These are phyloP conservation scores for Spongilla lacustris DNA, from an alignment of 37 sponge, comb jelly and placozoan species.

Conservation along the genomic window DNA sequence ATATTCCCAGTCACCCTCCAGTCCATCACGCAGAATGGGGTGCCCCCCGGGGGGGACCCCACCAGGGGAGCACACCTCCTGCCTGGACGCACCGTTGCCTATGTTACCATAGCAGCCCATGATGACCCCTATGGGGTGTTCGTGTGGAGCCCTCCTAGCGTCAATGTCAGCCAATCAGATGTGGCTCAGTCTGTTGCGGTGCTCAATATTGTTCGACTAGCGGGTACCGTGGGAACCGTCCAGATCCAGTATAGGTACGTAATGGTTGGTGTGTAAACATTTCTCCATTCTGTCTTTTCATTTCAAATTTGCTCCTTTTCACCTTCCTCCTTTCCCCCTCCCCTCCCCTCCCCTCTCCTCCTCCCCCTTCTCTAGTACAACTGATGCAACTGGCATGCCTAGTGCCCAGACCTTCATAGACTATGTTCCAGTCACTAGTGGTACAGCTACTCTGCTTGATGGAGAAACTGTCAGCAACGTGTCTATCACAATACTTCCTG, in stretches of 20 bases:
- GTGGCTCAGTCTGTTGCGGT: conserved; percentile 36
- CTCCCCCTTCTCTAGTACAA: conserved; percentile 36
- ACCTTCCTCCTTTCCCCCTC: background rate
- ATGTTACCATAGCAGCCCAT: conserved; percentile 81
- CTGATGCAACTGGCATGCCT: background rate
- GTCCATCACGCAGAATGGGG: conserved; percentile 64
- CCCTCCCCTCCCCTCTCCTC: background rate
- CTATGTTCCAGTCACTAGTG: conserved; percentile 38
- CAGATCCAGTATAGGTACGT: conserved; percentile 52
- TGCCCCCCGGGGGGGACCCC: conserved; percentile 42
- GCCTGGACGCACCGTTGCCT: conserved; percentile 32
- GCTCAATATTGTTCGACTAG: conserved; percentile 76
- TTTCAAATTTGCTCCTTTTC: no score
- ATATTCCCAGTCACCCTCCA: conserved; percentile 61
- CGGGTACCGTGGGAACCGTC: conserved; percentile 75
- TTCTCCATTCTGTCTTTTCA: background rate
- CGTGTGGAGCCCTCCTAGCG: conserved; percentile 36
- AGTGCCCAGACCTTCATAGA: conserved; percentile 28
- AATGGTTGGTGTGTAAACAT: background rate
- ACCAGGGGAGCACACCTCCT: conserved; percentile 63
- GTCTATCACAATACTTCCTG: conserved; percentile 64
- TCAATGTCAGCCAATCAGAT: conserved; percentile 41
- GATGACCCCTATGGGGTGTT: conserved; percentile 89
- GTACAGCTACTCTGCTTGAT: conserved; percentile 38
- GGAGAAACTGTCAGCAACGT: conserved; percentile 44